phyloP scores from a whole-genome alignment of 1,140 invertebrate species.

The Trachymyrmex cornetzi region DNA sequence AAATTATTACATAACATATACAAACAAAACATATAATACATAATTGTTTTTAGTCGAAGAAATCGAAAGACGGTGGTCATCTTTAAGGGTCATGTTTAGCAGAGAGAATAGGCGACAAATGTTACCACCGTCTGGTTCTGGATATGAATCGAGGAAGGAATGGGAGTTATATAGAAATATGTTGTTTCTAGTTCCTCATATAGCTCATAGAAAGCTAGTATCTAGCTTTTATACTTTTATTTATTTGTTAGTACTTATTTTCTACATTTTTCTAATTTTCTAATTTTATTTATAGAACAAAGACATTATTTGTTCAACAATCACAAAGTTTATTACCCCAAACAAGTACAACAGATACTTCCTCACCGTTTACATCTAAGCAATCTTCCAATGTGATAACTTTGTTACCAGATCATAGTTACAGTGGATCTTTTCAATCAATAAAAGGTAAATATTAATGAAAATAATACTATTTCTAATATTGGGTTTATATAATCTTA shows the following conservation, averaged over 20 bases:
- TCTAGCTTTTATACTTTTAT: not conserved
- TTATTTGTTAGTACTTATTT: not conserved
- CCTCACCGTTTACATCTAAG: too few species aligned
- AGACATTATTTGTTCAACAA: not conserved
- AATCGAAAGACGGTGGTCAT: slow-evolving; percentile 20
- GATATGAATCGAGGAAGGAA: slow-evolving; percentile 14
- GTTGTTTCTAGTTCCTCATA: slow-evolving; percentile 4
- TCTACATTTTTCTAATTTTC: not conserved
- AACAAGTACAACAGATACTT: too few species aligned
- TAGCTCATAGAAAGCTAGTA: not conserved
- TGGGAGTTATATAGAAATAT: slow-evolving; percentile 16
- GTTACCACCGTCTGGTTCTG: slow-evolving; percentile 1
- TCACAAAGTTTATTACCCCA: not conserved
- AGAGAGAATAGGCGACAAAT: not conserved
- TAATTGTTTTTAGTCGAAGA: not conserved
- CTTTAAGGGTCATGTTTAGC: slow-evolving; percentile 17
- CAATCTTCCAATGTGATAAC: too few species aligned
- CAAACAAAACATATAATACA: not conserved
- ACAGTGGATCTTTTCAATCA: too few species aligned
- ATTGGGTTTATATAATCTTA: too few species aligned
- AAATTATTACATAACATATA: slow-evolving; percentile 2
- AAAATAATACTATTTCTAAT: too few species aligned
- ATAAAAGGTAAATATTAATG: too few species aligned
- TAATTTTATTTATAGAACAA: not conserved
- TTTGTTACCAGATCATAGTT: too few species aligned